Base-by-base conservation (phyloP, 2,888 invertebrate genomes). In the Polydesmus complanatus region DNA sequence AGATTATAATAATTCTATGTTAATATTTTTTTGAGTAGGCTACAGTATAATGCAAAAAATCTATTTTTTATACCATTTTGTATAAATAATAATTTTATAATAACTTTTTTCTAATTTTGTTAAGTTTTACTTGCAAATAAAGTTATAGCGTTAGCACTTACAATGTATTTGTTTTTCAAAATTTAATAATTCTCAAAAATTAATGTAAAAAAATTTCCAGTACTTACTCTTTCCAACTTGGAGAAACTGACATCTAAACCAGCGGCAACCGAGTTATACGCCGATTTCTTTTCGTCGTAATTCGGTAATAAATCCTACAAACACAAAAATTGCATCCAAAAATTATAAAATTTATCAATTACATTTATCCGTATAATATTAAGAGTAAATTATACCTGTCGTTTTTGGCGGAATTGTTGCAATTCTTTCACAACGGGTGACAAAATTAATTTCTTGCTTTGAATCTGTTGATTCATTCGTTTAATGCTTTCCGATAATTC, bases 231-330 rank as follows among this genome's bases (percentile, higher is more conserved):
- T 65, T 79, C 78, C 56, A 80, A 68, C 67, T 78, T 77, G n/a
- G 76, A 74, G 63, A 78, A 72, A 65, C 76, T 77, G 61, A 76
- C 76, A 64, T 81, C 80, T 23, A 79, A 69, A 3, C 78, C 77
- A 14, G 80, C 78, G 51, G 81, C 78, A 59, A 81, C 79, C 2
- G 83, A 80, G 70, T 86, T 84, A 70, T 84, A 85, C 25, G 80
- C 71, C 64, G 75, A 71, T 72, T 85, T 85, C 74, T 81, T 82
- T 68, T 83, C 81, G 66, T 86, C 84, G 70, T 82, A 83, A 66
- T 81, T 81, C 67, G 80, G 79, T 65, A 81, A 80, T 48, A 84
- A 70, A 63, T 81, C 79, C 75, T 84, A 80, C 19, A 48, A 47
- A n/a, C n/a, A 26, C 2, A 14, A n/a, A 14, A 27, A 55, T 19